Conservation (phyloP, 2,888 invertebrate genomes). For the Melanotus villosus region DNA sequence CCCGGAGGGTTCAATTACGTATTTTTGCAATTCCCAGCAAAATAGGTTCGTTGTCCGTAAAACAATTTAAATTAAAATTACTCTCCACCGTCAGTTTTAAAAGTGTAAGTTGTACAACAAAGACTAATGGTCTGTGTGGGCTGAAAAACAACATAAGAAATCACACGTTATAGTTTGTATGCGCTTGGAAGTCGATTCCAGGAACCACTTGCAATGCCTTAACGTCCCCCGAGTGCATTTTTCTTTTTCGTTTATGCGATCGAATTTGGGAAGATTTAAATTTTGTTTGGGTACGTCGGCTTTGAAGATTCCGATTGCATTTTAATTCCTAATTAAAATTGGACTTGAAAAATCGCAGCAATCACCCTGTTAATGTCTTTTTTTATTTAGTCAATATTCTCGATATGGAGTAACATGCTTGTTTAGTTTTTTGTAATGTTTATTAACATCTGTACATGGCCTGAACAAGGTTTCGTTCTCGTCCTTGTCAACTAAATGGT, state of each 20-base stretch:
- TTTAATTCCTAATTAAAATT: too few relatives aligned
- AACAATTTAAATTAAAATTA: slow-evolving; percentile 37
- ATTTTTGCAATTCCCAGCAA: slow-evolving; percentile 2
- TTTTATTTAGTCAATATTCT: too few relatives aligned
- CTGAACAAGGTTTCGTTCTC: background rate
- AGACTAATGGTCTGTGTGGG: slow-evolving; percentile 48
- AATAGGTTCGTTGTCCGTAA: slow-evolving; percentile 36
- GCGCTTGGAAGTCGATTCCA: slow-evolving; percentile 40
- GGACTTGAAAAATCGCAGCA: too few relatives aligned
- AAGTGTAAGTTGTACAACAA: slow-evolving; percentile 27
- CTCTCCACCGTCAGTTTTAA: slow-evolving; percentile 14
- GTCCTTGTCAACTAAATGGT: slow-evolving; percentile 7
- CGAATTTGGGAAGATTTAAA: background rate
- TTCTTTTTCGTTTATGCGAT: background rate
- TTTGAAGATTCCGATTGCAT: background rate
- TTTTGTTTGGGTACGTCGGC: background rate
- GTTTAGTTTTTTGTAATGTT: background rate
- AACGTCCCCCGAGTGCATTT: background rate
- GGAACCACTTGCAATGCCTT: slow-evolving; percentile 26
- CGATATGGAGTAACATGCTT: background rate
- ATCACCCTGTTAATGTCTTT: too few relatives aligned
- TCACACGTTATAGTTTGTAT: slow-evolving; percentile 47
- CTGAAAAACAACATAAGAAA: slow-evolving; percentile 48
- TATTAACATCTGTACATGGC: slow-evolving; percentile 15
- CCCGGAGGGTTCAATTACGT: slow-evolving; percentile 10